Conservation (phyloP, 2,113 vertebrate species). For the Psilopogon haemacephalus region DNA sequence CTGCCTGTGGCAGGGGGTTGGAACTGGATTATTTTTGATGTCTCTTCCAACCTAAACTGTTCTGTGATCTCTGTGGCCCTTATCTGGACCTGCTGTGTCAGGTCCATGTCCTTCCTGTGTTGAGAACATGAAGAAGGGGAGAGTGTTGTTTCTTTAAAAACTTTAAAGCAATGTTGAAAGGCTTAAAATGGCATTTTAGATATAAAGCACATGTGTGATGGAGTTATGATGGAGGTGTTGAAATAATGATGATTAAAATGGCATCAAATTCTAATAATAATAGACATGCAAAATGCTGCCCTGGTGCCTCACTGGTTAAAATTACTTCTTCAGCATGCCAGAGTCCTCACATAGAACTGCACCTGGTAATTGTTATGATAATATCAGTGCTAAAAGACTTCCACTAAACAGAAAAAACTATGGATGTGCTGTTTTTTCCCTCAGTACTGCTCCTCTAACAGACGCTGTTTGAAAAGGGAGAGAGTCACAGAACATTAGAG, state of each 20-base stretch:
- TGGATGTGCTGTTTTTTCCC: not conserved
- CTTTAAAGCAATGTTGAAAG: constrained; percentile 37
- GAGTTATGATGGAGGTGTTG: constrained; percentile 23
- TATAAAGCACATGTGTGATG: not conserved
- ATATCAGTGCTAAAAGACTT: not conserved
- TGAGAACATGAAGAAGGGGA: not conserved
- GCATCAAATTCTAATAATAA: not conserved
- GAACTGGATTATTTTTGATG: too few relatives aligned
- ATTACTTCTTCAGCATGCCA: not conserved
- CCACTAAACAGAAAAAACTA: not conserved
- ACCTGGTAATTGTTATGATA: not conserved
- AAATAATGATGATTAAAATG: not conserved
- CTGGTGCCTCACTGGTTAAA: not conserved
- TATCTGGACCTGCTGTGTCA: too few relatives aligned
- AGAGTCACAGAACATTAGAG: not conserved
- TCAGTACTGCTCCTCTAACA: not conserved
- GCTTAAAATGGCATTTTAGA: constrained; percentile 11
- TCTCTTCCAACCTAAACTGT: too few relatives aligned
- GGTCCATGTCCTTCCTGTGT: too few relatives aligned
- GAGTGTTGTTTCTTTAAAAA: not conserved
- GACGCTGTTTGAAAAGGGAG: not conserved
- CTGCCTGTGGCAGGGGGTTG: too few relatives aligned
- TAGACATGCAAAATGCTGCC: not conserved
- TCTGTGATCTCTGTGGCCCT: too few relatives aligned
- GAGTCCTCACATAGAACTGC: not conserved